phyloP scores from a whole-genome alignment of 2,888 invertebrate species.

The Troilus luridus region DNA sequence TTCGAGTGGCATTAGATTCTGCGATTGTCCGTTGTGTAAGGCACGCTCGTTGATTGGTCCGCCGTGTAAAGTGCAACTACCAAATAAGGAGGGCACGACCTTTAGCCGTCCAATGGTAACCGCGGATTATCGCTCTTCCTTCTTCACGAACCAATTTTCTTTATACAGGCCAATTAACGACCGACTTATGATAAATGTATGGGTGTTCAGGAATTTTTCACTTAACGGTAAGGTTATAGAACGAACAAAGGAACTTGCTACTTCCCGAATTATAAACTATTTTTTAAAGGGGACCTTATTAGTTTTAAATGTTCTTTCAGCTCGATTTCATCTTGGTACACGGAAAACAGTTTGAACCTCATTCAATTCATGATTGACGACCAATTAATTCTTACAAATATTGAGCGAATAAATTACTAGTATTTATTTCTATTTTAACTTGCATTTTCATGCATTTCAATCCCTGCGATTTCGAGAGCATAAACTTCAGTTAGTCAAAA shows the following conservation, averaged over 20 bases:
- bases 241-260: neutral
- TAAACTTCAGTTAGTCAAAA: no score
- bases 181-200: neutral
- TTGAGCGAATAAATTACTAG: no score
- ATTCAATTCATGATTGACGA: no score
- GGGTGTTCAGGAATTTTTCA: neutral
- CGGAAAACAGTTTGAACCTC: no score
- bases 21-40: neutral
- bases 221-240: neutral
- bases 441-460: no score
- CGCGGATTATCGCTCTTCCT: neutral
- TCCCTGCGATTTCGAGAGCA: no score
- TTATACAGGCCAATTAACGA: constrained; percentile 19
- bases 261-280: neutral
- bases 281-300: neutral
- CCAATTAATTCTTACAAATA: no score
- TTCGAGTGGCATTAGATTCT: neutral
- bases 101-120: constrained; percentile 4
- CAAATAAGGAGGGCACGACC: constrained; percentile 39
- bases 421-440: no score
- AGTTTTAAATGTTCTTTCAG: neutral
- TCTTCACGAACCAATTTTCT: constrained; percentile 29
- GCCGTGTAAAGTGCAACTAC: neutral
- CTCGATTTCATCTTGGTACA: no score
- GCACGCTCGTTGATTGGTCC: neutral